Conservation (phyloP, 2,888 invertebrate genomes). For the Himalopsyche anomala region DNA sequence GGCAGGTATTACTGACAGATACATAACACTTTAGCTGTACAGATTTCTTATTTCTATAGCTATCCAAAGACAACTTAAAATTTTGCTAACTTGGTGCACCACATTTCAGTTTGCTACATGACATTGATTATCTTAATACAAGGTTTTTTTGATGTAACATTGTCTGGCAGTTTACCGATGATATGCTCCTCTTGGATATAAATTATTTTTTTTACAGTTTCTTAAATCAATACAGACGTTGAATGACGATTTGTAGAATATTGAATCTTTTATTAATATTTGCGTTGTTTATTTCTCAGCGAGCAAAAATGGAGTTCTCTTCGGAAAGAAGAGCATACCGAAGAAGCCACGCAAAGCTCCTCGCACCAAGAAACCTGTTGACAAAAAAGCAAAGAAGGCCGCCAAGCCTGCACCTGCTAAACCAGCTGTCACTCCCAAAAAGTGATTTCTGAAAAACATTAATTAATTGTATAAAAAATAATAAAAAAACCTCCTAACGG, state of each 20-base stretch:
- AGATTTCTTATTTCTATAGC: no score
- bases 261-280: not conserved
- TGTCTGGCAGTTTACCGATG: no score
- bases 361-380: conserved; percentile 72
- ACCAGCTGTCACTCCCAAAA: conserved; percentile 4
- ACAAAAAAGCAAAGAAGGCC: conserved; percentile 58
- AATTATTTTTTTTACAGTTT: no score
- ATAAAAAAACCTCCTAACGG: conserved; percentile 20
- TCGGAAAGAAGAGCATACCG: conserved; percentile 78
- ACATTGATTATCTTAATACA: no score
- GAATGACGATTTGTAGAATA: not conserved
- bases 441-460: conserved; percentile 13
- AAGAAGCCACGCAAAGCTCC: conserved; percentile 76
- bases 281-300: conserved; percentile 65
- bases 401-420: conserved; percentile 49
- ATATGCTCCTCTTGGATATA: no score
- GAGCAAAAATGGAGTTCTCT: conserved; percentile 66
- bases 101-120: no score
- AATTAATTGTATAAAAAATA: conserved; percentile 34
- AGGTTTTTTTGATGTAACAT: no score
- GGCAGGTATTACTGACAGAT: no score
- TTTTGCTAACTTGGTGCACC: no score
- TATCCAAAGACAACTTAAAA: no score
- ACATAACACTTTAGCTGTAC: no score
- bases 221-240: not conserved